Evolutionary conservation across 2,113 vertebrate genomes (phyloP), one percentile per base, ranked within the genome.

Genomic region (Labeo catla): DNA sequence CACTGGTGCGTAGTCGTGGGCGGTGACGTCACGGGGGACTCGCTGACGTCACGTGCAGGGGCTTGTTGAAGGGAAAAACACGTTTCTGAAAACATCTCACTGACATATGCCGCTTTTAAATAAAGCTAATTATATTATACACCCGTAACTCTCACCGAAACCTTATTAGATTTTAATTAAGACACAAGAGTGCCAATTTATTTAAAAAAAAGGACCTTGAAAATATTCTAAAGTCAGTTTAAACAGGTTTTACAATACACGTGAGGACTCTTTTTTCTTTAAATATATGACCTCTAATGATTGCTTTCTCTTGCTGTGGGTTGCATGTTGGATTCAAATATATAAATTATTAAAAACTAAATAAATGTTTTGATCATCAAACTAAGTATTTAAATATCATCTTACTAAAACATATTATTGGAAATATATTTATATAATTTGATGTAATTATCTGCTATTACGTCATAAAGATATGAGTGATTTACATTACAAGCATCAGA

Each of bases 1-100:
- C 65, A 13, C 15, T 0, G 47, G 63, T 6, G 68, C 49, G 66
- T 68, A 52, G 7, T 36, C 61, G 81, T 84, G 68, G 50, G 68
- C 66, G 82, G 68, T 74, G 82, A 84, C 82, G 82, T 73, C 34
- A 39, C 34, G 66, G 82, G 82, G 68, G 16, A 34, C 68, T 84
- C 82, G 82, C 50, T 84, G 82, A 84, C 82, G 82, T 84, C 82
- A 83, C 34, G n/a, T 49, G 45, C 45, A 76, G 66, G 11, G 66
- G 65, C 12, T 68, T 8, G 57, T 16, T 16, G 13, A 16, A 36
- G 36, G 34, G 34, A 36, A 68, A 68, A 36, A 34, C 34, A 63
- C 61, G 15, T 19, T 57, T 19, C 54, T 57, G 15, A 57, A 15
- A 50, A 50, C 7, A 70, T 39, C 66, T 61, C 59, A n/a, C n/a